Conservation (phyloP, 2,113 vertebrate species). For the Archocentrus centrarchus region DNA sequence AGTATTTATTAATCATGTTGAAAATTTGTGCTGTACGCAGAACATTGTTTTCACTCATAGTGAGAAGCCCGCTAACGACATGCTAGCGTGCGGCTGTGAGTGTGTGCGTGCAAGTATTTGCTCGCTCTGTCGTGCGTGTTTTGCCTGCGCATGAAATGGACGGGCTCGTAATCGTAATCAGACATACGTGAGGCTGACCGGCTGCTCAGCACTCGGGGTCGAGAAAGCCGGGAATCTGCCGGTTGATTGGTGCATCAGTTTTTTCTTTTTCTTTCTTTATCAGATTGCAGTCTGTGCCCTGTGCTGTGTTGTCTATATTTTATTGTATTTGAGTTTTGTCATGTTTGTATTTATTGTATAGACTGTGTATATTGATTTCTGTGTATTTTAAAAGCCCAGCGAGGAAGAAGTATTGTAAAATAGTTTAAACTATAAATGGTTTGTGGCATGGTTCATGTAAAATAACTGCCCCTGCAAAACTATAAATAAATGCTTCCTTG, state of each 20-base stretch:
- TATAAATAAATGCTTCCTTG: too few species aligned
- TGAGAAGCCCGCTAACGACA: too few species aligned
- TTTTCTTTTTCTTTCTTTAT: background rate
- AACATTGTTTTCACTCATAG: too few species aligned
- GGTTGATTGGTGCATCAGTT: background rate
- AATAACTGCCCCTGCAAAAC: too few species aligned
- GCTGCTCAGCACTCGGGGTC: background rate
- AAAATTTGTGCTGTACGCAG: too few species aligned
- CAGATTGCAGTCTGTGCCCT: background rate
- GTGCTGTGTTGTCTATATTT: too few species aligned
- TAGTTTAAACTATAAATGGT: too few species aligned
- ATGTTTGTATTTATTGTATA: background rate
- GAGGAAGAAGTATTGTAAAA: background rate
- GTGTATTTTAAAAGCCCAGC: background rate
- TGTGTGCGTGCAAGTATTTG: background rate
- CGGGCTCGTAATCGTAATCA: background rate
- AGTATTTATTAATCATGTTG: too few species aligned
- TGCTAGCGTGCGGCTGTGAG: background rate
- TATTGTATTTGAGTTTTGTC: background rate
- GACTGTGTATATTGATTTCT: too few species aligned
- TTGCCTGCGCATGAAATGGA: background rate
- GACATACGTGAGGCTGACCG: background rate
- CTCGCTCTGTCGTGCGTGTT: background rate
- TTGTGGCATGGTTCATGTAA: too few species aligned
- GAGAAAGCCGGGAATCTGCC: background rate